Evolutionary conservation across 2,797 vertebrate species (phyloP).

Genomic region (Anguilla pacifica): DNA sequence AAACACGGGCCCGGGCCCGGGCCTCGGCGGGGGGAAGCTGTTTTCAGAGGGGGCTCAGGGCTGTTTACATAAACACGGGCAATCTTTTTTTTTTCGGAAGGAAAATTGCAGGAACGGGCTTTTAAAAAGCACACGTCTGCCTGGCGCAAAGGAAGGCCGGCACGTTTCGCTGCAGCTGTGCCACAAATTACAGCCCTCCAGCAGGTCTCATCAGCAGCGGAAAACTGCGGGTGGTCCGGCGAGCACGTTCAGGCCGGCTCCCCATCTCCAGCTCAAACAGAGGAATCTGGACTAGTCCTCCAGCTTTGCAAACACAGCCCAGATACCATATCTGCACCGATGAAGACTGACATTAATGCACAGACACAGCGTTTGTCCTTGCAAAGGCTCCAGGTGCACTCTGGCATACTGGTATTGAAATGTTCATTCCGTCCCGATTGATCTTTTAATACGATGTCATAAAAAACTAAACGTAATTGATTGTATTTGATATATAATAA

Average conservation of each 20-base stretch:
- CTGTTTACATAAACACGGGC: background rate
- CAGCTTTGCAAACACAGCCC: background rate
- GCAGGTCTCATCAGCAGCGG: background rate
- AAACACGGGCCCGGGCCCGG: background rate
- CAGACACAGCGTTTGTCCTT: background rate
- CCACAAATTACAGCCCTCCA: constrained; percentile 12
- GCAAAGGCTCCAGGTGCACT: background rate
- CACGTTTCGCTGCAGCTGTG: background rate
- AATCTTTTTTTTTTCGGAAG: background rate
- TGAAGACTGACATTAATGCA: background rate
- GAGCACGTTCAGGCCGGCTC: background rate
- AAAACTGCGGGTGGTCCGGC: background rate
- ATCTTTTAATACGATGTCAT: background rate
- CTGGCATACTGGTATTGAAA: background rate
- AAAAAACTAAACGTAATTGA: background rate
- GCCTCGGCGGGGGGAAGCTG: background rate
- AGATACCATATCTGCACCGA: background rate
- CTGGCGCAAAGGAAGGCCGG: background rate
- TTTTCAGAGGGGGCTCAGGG: background rate
- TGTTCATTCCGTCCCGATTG: background rate
- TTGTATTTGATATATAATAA: background rate
- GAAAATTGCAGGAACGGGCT: background rate
- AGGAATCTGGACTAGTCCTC: background rate
- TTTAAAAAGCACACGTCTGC: background rate
- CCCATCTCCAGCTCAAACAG: background rate